phyloP scores from a whole-genome alignment of 2,113 vertebrate species.

The Podarcis cretensis region DNA sequence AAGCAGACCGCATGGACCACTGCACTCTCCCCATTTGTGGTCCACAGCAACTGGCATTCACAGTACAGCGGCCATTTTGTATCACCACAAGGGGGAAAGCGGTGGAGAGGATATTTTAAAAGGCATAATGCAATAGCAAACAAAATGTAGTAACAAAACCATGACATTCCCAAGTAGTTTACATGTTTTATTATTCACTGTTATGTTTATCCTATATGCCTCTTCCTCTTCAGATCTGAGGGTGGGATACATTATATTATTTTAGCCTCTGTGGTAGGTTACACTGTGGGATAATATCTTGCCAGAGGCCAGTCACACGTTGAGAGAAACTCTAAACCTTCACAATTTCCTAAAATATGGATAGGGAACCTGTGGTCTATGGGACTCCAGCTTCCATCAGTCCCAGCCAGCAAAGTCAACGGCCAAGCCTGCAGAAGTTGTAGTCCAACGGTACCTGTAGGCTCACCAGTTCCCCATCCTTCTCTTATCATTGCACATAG shows the following conservation, averaged over 20 bases:
- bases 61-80: no score
- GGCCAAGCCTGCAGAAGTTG: background rate
- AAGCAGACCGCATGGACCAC: no score
- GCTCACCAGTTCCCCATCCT: no score
- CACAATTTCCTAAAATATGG: background rate
- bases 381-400: background rate
- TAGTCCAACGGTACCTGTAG: no score
- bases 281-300: background rate
- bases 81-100: no score
- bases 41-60: no score
- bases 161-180: background rate
- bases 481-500: no score
- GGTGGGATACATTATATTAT: background rate
- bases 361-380: background rate
- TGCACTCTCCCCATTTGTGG: no score
- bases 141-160: background rate
- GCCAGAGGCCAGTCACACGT: background rate
- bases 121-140: background rate
- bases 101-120: background rate
- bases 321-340: background rate
- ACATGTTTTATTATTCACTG: background rate
- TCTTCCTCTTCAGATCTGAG: background rate
- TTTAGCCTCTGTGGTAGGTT: background rate
- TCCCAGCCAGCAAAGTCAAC: background rate
- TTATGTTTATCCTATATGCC: background rate